These are phyloP conservation scores for Hippoglossus hippoglossus DNA, from an alignment of 2,797 vertebrate genomes.

Conservation along the genomic window DNA sequence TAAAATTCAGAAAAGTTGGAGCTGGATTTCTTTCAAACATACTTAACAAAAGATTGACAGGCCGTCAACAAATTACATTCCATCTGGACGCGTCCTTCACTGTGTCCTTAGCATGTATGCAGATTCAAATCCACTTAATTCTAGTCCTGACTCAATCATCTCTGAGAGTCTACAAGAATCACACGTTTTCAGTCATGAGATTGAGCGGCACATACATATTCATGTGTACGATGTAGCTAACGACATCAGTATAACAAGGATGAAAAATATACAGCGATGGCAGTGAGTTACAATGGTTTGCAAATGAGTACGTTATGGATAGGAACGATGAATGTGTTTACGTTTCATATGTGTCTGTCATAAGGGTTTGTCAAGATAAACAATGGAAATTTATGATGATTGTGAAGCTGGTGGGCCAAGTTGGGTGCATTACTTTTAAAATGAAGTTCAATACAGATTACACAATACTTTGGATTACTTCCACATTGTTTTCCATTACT, in stretches of 20 bases:
- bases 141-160: conserved; percentile 73
- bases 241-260: conserved; percentile 44
- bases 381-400: not conserved
- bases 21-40: conserved; percentile 48
- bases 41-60: conserved; percentile 70
- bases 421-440: not conserved
- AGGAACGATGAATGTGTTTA: conserved; percentile 24
- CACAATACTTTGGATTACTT: no score
- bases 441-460: not conserved
- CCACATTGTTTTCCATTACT: not conserved
- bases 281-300: conserved; percentile 13
- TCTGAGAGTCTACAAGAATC: conserved; percentile 47
- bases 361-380: conserved; percentile 4
- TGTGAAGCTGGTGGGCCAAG: not conserved
- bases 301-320: conserved; percentile 47
- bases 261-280: conserved; percentile 12
- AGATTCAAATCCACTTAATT: conserved; percentile 74
- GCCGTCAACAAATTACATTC: conserved; percentile 71
- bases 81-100: conserved; percentile 59
- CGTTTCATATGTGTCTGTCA: conserved; percentile 14
- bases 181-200: conserved; percentile 39
- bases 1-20: conserved; percentile 58
- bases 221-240: conserved; percentile 40
- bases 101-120: conserved; percentile 64
- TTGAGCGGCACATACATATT: conserved; percentile 66